Evolutionary conservation across 2,797 vertebrate species (phyloP).

Genomic region (Kryptolebias ocellatus): DNA sequence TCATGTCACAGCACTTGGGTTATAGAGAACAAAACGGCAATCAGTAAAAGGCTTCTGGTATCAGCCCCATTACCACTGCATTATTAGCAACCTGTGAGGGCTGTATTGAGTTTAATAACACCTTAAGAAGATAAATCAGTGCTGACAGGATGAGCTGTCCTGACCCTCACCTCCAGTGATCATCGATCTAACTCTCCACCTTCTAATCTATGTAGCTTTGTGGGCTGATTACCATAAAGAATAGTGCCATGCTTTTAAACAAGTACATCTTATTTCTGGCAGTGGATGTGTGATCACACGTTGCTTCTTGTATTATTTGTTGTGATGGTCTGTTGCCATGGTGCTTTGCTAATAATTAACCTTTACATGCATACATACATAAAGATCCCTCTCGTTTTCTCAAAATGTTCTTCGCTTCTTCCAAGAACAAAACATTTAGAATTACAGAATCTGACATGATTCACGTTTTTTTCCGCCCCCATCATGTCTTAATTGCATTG

Average conservation of each 20-base stretch:
- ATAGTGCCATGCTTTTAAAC: not conserved
- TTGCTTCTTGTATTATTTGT: conserved; percentile 7
- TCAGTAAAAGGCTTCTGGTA: conserved; percentile 19
- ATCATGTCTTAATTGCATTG: not conserved
- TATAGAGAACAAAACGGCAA: not conserved
- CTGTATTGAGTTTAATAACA: conserved; percentile 1
- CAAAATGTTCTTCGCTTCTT: not conserved
- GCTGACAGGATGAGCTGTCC: not conserved
- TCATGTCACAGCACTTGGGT: not conserved
- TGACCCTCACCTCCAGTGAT: not conserved
- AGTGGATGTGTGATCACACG: not conserved
- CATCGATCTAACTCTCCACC: not conserved
- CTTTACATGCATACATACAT: not conserved
- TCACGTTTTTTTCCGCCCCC: not conserved
- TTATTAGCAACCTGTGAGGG: not conserved
- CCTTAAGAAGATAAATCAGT: not conserved
- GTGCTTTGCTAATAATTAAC: not conserved
- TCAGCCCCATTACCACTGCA: not conserved
- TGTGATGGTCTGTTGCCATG: conserved; percentile 6
- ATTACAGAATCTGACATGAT: not conserved
- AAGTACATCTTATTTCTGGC: not conserved
- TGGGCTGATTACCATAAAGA: conserved; percentile 7
- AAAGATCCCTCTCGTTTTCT: not conserved
- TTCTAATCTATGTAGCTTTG: not conserved
- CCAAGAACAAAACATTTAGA: not conserved